phyloP scores from a whole-genome alignment of 2,797 vertebrate species.

The Chanos chanos region DNA sequence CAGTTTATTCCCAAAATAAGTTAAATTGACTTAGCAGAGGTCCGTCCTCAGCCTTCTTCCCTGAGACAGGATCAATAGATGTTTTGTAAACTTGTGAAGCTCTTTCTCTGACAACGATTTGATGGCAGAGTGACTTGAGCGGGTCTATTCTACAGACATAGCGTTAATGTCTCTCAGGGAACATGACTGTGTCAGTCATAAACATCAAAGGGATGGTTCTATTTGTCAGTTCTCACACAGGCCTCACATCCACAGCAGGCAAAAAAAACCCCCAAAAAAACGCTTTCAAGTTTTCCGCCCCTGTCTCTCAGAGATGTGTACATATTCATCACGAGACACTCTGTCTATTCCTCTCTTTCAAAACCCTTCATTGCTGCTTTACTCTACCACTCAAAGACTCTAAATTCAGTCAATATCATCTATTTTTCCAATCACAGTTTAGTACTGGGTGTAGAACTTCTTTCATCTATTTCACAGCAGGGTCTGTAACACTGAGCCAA shows the following conservation, averaged over 20 bases:
- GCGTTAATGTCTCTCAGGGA: slow-evolving; percentile 32
- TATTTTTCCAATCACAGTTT: slow-evolving; percentile 19
- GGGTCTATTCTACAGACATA: slow-evolving; percentile 33
- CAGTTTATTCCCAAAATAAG: no score
- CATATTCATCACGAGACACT: slow-evolving; percentile 32
- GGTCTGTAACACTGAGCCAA: neutral
- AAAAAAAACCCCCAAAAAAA: slow-evolving; percentile 31
- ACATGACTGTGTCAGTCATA: slow-evolving; percentile 45
- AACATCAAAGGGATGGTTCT: slow-evolving; percentile 34
- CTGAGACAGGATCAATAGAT: slow-evolving; percentile 7
- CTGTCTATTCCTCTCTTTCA: slow-evolving; percentile 24
- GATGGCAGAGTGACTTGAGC: slow-evolving; percentile 34
- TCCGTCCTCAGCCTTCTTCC: neutral
- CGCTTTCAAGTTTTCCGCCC: slow-evolving; percentile 19
- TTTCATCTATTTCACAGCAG: neutral
- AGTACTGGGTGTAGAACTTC: neutral
- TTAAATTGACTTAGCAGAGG: no score
- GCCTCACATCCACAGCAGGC: no score
- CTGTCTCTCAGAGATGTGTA: slow-evolving; percentile 37
- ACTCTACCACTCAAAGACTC: slow-evolving; percentile 14
- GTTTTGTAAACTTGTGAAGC: slow-evolving; percentile 3
- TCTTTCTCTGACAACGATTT: slow-evolving; percentile 3
- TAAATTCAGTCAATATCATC: slow-evolving; percentile 20
- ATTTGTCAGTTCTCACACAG: slow-evolving; percentile 34
- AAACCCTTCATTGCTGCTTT: slow-evolving; percentile 18